Conservation (phyloP, 2,888 invertebrate species). For the Gastracanthus pulcherrimus region DNA sequence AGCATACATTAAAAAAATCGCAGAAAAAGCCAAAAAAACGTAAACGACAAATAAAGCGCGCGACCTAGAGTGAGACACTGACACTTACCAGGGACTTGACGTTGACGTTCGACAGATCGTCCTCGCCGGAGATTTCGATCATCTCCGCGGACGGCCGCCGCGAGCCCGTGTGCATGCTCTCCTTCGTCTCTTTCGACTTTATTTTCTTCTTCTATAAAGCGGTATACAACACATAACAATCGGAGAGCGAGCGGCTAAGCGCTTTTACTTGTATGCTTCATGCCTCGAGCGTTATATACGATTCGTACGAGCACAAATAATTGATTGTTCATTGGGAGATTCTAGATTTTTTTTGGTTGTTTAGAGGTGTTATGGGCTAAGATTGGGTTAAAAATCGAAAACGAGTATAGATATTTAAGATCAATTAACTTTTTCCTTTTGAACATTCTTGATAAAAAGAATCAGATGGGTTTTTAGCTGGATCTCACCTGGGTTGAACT, state of each 20-base stretch:
- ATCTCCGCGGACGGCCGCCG: conserved; percentile 70
- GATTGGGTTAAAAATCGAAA: too few relatives aligned
- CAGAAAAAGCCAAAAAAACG: neutral
- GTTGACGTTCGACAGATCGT: conserved; percentile 82
- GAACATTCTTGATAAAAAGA: too few relatives aligned
- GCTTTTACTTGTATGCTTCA: neutral
- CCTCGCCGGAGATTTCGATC: conserved; percentile 76
- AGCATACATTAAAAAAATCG: neutral
- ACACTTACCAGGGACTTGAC: conserved; percentile 83
- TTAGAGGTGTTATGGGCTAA: too few relatives aligned
- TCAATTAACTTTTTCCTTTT: too few relatives aligned
- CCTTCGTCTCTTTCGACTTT: conserved; percentile 56
- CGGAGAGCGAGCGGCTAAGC: conserved; percentile 6
- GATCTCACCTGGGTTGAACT: too few relatives aligned
- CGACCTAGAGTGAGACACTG: neutral
- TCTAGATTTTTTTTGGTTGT: too few relatives aligned
- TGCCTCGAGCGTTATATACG: conserved; percentile 23
- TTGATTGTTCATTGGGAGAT: too few relatives aligned
- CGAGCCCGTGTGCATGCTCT: conserved; percentile 69
- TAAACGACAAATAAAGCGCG: neutral
- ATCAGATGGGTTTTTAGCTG: too few relatives aligned
- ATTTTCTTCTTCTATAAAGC: conserved; percentile 57
- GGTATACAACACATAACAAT: neutral
- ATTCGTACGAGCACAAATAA: too few relatives aligned
- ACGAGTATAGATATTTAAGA: too few relatives aligned